These are phyloP conservation scores for Neodontobutis hainanensis DNA, from an alignment of 2,113 vertebrate genomes.

Conservation along the genomic window DNA sequence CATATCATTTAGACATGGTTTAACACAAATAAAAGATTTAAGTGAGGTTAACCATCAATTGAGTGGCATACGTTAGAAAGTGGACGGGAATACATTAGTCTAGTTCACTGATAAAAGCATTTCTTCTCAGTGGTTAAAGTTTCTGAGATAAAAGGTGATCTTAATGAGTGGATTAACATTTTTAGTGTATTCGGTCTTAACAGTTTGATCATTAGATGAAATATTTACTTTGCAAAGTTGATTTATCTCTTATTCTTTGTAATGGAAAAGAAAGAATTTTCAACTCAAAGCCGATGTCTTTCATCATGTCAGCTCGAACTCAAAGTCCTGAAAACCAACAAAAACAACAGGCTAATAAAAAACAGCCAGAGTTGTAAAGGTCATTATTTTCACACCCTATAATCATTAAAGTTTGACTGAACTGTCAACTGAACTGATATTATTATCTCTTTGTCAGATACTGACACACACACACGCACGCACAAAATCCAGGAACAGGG, in stretches of 20 bases:
- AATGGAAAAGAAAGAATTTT: constrained; percentile 50
- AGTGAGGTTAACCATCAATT: not conserved
- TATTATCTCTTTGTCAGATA: constrained; percentile 10
- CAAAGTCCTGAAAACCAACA: not conserved
- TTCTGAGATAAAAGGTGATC: constrained; percentile 22
- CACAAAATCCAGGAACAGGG: no score
- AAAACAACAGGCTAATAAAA: constrained; percentile 12
- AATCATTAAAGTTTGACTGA: constrained; percentile 38
- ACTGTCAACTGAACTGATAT: constrained; percentile 3
- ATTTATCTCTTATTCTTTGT: constrained; percentile 41
- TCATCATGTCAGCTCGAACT: constrained; percentile 14
- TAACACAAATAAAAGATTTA: not conserved
- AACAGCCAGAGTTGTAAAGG: constrained; percentile 1
- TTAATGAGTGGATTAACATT: constrained; percentile 46
- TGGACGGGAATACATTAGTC: constrained; percentile 29
- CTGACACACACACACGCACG: not conserved
- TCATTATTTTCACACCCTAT: constrained; percentile 7
- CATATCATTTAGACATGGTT: not conserved
- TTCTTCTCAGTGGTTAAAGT: constrained; percentile 15
- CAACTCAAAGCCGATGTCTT: constrained; percentile 57
- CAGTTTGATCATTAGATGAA: constrained; percentile 38
- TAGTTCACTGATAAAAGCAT: constrained; percentile 33
- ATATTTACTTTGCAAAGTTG: constrained; percentile 39
- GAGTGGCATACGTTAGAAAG: not conserved
- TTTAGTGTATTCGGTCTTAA: constrained; percentile 15